Percentiles rank a stretch among this genome's conserved stretches.
Conservation (phyloP, 1,140 invertebrate genomes). For the Calosoma granatense region DNA sequence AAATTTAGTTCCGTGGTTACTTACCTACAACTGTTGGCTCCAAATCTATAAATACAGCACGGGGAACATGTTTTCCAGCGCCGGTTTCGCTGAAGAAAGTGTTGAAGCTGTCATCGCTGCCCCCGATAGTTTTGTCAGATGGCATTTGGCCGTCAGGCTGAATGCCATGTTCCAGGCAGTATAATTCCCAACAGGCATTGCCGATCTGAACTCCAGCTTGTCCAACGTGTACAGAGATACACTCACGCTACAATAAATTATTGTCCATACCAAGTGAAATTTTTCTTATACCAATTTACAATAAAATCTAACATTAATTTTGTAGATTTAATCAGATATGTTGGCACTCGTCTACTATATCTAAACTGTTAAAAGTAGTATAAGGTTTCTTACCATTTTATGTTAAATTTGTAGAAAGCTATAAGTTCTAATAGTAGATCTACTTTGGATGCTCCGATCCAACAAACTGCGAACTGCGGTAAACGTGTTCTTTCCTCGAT, state of each 20-base stretch:
- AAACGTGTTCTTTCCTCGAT: no score
- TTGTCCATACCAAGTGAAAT: no score
- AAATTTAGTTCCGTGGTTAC: conserved; percentile 8
- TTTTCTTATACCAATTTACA: no score
- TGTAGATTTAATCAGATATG: no score
- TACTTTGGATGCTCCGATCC: no score
- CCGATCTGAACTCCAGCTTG: conserved; percentile 63
- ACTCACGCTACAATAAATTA: conserved; percentile 49
- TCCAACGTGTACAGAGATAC: conserved; percentile 56
- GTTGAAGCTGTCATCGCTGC: conserved; percentile 45
- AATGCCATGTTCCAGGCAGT: conserved; percentile 64
- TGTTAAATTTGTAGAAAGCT: no score
- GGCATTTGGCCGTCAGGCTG: conserved; percentile 49
- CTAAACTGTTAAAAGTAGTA: no score
- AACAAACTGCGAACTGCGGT: no score
- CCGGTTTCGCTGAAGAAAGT: conserved; percentile 48
- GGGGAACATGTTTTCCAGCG: conserved; percentile 40
- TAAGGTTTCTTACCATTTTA: no score
- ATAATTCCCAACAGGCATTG: conserved; percentile 72
- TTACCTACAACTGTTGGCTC: conserved; percentile 47
- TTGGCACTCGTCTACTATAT: no score
- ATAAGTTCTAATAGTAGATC: no score
- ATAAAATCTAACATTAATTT: no score
- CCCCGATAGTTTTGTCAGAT: conserved; percentile 29
- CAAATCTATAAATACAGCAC: conserved; percentile 26